phyloP scores from a whole-genome alignment of 2,797 vertebrate species.

The Sternarchorhynchus goeldii region DNA sequence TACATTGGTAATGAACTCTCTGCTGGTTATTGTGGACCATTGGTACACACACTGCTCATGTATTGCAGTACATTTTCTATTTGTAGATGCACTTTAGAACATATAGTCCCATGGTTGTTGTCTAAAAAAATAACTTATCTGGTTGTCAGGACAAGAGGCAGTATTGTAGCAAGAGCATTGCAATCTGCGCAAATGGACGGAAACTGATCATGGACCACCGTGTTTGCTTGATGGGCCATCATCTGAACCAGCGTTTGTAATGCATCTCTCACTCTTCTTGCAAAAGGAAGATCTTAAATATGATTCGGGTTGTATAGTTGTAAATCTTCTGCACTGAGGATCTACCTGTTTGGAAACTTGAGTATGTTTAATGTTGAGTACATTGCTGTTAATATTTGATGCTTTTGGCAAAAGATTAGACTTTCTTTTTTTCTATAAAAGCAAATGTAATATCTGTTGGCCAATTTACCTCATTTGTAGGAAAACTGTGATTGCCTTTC shows the following conservation, averaged over 20 bases:
- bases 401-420: slow-evolving; percentile 55
- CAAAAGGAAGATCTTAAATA: slow-evolving; percentile 27
- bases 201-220: slow-evolving; percentile 25
- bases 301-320: slow-evolving; percentile 48
- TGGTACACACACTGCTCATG: slow-evolving; percentile 32
- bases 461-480: slow-evolving; percentile 39
- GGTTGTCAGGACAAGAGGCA: slow-evolving; percentile 29
- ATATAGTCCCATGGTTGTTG: neutral
- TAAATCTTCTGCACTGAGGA: slow-evolving; percentile 69
- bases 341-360: slow-evolving; percentile 65
- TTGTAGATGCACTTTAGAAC: neutral
- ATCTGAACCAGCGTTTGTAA: slow-evolving; percentile 42
- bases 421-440: slow-evolving; percentile 44
- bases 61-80: neutral
- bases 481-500: slow-evolving; percentile 34
- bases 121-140: neutral
- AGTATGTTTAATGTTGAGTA: slow-evolving; percentile 64
- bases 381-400: slow-evolving; percentile 52
- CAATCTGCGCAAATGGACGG: neutral
- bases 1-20: slow-evolving; percentile 73
- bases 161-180: slow-evolving; percentile 36
- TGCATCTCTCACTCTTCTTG: slow-evolving; percentile 40
- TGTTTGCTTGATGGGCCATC: slow-evolving; percentile 32
- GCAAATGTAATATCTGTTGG: neutral
- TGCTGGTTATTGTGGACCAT: slow-evolving; percentile 63